Conservation (phyloP, 2,888 invertebrate species). For the Eupithecia insigniata region DNA sequence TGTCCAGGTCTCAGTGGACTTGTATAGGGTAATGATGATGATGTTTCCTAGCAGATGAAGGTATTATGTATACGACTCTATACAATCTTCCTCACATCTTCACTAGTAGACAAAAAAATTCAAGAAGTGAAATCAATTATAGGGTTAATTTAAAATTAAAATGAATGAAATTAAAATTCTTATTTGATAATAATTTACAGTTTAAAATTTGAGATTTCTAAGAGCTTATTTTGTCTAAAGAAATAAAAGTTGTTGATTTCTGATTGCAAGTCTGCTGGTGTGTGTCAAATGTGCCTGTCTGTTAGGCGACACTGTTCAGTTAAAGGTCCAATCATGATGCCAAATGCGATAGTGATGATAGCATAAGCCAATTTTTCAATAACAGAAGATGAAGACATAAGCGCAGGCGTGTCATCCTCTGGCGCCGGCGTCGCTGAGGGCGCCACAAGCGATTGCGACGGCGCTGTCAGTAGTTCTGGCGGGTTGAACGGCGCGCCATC, state of each 20-base stretch:
- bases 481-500: conserved; percentile 66
- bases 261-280: no score
- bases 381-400: conserved; percentile 61
- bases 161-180: no score
- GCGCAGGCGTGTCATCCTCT: conserved; percentile 71
- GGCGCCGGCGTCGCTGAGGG: conserved; percentile 42
- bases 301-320: background rate
- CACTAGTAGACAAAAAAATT: no score
- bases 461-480: conserved; percentile 67
- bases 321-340: background rate
- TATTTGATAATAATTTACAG: no score
- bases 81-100: no score
- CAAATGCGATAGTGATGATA: background rate
- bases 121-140: no score
- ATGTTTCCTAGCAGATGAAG: background rate
- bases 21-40: background rate
- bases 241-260: no score
- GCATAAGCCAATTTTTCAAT: background rate
- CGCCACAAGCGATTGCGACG: conserved; percentile 54
- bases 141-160: no score
- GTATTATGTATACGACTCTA: no score
- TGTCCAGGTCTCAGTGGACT: background rate
- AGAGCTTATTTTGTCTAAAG: no score
- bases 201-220: no score
- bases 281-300: background rate